phyloP scores from a whole-genome alignment of 2,888 invertebrate genomes.

The Amblyteles armatorius region DNA sequence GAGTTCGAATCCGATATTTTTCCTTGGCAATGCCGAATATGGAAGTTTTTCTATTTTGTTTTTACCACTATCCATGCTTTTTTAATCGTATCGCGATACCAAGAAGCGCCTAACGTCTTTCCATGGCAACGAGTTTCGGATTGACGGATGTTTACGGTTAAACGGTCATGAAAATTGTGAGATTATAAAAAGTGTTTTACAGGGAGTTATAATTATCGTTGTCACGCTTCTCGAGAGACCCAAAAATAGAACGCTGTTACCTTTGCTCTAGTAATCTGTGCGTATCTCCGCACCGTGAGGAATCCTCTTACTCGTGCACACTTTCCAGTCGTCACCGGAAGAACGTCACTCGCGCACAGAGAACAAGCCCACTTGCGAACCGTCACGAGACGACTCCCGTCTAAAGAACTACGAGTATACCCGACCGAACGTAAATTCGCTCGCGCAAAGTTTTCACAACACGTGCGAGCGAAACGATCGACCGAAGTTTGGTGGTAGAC shows the following conservation, averaged over 20 bases:
- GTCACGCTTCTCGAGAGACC: no score
- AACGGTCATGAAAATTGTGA: no score
- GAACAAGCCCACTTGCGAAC: neutral
- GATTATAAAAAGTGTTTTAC: no score
- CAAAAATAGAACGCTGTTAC: neutral
- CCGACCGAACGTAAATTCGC: neutral
- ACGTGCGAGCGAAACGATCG: neutral
- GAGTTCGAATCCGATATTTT: neutral
- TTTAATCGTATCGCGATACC: neutral
- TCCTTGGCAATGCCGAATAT: neutral
- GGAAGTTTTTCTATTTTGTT: neutral
- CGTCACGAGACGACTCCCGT: neutral
- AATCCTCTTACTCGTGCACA: neutral
- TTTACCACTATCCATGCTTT: neutral
- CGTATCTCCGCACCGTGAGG: neutral
- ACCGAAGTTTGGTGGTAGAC: neutral
- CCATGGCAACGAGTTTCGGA: no score
- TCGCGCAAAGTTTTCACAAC: neutral
- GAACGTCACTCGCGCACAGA: slow-evolving; percentile 16
- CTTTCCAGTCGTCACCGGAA: neutral
- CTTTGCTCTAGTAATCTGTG: neutral
- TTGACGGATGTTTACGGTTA: no score
- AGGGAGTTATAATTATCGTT: no score
- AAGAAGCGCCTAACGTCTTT: no score
- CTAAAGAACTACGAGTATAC: neutral